Evolutionary conservation across 2,797 vertebrate species (phyloP).

Genomic region (Tachyglossus aculeatus): DNA sequence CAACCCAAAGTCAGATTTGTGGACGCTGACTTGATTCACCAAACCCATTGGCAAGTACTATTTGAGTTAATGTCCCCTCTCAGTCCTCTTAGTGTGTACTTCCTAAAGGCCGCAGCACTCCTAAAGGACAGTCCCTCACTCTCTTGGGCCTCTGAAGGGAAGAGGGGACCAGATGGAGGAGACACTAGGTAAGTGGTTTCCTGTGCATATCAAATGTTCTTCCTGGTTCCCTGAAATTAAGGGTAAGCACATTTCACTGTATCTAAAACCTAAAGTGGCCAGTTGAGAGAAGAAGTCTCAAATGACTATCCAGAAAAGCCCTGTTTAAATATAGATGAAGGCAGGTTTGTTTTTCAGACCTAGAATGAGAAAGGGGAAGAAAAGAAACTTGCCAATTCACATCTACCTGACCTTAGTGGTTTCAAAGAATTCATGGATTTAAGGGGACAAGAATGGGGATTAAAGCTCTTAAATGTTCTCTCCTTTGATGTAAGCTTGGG

Average conservation of each 20-base stretch:
- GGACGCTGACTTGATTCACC: too few relatives aligned
- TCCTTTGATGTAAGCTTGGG: too few relatives aligned
- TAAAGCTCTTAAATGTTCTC: background rate
- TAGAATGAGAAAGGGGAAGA: background rate
- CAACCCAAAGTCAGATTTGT: too few relatives aligned
- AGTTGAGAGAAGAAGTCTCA: background rate
- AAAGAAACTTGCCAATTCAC: background rate
- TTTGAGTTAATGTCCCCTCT: too few relatives aligned
- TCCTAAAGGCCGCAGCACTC: too few relatives aligned
- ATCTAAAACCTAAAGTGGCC: too few relatives aligned
- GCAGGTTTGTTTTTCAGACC: background rate
- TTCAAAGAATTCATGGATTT: background rate
- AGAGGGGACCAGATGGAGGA: background rate
- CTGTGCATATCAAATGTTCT: background rate
- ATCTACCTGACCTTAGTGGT: background rate
- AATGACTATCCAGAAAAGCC: background rate
- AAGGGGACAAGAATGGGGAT: background rate
- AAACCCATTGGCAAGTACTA: too few relatives aligned
- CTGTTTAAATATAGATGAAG: background rate
- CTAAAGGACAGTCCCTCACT: too few relatives aligned
- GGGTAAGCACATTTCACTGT: background rate
- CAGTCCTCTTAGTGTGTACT: too few relatives aligned
- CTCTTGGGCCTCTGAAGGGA: too few relatives aligned
- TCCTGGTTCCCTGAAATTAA: background rate
- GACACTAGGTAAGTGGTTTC: background rate